Percentiles rank a stretch among this genome's conserved stretches.
These are phyloP conservation scores for Pristionchus maxplancki DNA, from an alignment of 2,888 invertebrate species.

Conservation along the genomic window DNA sequence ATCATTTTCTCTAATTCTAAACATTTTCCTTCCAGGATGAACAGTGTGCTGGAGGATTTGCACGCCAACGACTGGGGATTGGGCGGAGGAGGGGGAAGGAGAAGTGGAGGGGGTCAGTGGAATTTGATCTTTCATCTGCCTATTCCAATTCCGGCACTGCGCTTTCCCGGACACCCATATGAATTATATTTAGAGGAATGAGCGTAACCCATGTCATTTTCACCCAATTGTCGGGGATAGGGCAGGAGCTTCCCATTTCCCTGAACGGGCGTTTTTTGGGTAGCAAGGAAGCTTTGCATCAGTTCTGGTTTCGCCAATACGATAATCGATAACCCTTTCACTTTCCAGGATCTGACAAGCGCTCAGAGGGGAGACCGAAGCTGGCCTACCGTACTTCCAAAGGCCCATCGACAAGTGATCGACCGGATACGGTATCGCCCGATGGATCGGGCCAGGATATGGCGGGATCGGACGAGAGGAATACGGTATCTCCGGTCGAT, in stretches of 20 bases:
- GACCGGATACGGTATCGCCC: slow-evolving; percentile 1
- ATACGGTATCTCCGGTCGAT: not conserved
- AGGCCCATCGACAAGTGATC: not conserved
- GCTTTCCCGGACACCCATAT: no score
- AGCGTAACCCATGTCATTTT: no score
- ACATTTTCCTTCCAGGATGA: slow-evolving; percentile 5
- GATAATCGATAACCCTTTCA: not conserved
- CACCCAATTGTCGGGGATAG: no score
- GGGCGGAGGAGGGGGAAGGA: not conserved
- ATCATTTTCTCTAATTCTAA: no score
- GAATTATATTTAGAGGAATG: no score
- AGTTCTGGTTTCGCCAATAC: no score
- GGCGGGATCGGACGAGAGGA: not conserved
- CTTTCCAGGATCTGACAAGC: not conserved
- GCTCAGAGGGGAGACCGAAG: not conserved
- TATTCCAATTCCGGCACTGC: no score
- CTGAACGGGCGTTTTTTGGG: no score
- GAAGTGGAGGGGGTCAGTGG: not conserved
- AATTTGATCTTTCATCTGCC: no score
- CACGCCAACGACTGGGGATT: slow-evolving; percentile 36
- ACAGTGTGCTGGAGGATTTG: slow-evolving; percentile 30
- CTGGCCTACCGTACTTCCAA: not conserved
- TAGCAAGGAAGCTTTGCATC: no score
- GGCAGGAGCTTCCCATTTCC: no score
- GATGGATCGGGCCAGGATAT: not conserved